Evolutionary conservation across 2,888 invertebrate genomes (phyloP).

Genomic region (Hydrotaea cyrtoneurina): DNA sequence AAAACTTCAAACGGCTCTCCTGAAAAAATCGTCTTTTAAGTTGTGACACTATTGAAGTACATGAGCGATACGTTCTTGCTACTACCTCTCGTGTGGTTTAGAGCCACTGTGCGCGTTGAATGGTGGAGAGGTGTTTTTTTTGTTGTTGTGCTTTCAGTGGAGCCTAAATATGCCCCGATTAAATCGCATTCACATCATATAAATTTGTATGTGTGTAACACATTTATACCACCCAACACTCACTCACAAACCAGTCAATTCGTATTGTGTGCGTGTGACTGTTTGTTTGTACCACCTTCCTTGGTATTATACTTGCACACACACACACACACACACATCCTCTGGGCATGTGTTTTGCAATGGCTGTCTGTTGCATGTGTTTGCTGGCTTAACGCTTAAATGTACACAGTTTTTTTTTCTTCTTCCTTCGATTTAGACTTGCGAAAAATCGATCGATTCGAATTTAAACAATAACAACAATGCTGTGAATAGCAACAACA

Average conservation of each 20-base stretch:
- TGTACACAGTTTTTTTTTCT: not conserved
- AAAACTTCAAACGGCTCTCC: too few species aligned
- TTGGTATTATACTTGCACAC: not conserved
- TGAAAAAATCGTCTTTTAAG: too few species aligned
- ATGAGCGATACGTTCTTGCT: too few species aligned
- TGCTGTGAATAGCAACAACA: not conserved
- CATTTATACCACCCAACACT: slow-evolving; percentile 27
- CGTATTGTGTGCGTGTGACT: too few species aligned
- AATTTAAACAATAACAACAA: slow-evolving; percentile 28
- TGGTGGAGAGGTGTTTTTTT: not conserved
- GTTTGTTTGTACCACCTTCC: not conserved
- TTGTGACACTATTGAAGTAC: too few species aligned
- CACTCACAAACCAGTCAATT: too few species aligned
- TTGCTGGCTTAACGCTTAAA: slow-evolving; percentile 44
- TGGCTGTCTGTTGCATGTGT: slow-evolving; percentile 51
- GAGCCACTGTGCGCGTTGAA: too few species aligned
- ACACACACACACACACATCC: not conserved
- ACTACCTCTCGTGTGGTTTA: too few species aligned
- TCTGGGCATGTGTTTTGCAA: not conserved
- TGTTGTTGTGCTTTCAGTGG: too few species aligned
- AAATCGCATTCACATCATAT: slow-evolving; percentile 37
- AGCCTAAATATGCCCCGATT: slow-evolving; percentile 27
- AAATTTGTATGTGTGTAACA: slow-evolving; percentile 23
- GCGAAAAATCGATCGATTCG: slow-evolving; percentile 61
- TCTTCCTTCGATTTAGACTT: slow-evolving; percentile 37